A percentile compares a stretch with the other conserved stretches of the same genome.
These are phyloP conservation scores for Zalophus californianus DNA, from an alignment of 2,797 vertebrate species.

Conservation along the genomic window DNA sequence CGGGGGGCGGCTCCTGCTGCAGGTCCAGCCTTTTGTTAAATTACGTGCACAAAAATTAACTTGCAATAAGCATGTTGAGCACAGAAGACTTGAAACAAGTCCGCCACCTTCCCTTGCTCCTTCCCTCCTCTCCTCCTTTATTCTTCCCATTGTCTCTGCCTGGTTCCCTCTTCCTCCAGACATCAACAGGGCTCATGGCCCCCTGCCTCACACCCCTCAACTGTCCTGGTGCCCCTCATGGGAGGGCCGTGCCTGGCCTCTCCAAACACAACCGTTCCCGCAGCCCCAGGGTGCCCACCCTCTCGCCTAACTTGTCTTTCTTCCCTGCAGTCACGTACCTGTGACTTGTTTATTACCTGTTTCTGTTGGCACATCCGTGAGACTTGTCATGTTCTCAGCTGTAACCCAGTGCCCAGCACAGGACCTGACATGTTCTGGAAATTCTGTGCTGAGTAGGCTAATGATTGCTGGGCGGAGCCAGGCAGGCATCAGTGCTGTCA, in stretches of 20 bases:
- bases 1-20: neutral
- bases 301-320: neutral
- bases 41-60: neutral
- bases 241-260: neutral
- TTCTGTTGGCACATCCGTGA: neutral
- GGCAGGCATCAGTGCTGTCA: accelerated
- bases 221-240: neutral
- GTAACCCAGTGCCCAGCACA: neutral
- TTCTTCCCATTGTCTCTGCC: neutral
- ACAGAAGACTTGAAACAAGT: neutral
- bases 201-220: neutral
- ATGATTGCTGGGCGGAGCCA: accelerated
- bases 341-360: neutral
- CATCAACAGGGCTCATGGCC: neutral
- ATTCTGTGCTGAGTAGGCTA: neutral
- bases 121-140: too few species aligned
- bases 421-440: neutral
- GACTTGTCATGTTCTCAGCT: neutral
- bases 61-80: neutral
- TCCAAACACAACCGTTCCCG: neutral
- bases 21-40: neutral
- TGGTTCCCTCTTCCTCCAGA: neutral
- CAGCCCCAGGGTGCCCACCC: accelerated
- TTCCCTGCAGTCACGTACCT: neutral
- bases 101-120: neutral